phyloP scores from a whole-genome alignment of 2,797 vertebrate species.

The Todus mexicanus region DNA sequence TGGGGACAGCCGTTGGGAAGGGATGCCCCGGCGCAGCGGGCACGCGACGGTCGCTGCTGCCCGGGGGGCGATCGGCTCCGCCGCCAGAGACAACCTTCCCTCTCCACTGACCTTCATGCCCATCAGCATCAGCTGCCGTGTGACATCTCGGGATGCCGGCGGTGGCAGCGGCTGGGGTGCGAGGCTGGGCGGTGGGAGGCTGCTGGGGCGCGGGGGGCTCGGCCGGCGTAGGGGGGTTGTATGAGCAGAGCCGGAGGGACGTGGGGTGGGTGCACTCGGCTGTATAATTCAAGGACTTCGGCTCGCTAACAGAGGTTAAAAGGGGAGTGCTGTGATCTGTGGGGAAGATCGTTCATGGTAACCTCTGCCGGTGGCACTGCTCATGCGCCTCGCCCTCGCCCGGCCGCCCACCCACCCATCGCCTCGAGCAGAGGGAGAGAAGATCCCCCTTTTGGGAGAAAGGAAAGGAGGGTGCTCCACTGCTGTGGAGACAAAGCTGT shows the following conservation, averaged over 20 bases:
- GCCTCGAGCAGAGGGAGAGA: no score
- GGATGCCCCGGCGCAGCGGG: neutral
- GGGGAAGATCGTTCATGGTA: neutral
- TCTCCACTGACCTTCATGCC: conserved; percentile 34
- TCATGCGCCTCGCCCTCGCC: neutral
- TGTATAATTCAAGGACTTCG: neutral
- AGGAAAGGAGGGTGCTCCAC: neutral
- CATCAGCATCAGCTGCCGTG: conserved; percentile 19
- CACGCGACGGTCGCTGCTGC: neutral
- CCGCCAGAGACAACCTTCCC: neutral
- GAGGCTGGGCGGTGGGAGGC: neutral
- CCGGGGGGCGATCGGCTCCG: neutral
- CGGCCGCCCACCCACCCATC: neutral
- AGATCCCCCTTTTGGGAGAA: neutral
- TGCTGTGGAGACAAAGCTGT: neutral
- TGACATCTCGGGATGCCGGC: neutral
- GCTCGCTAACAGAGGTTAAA: conserved; percentile 9
- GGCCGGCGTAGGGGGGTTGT: accelerated
- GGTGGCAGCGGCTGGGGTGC: neutral
- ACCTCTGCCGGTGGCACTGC: neutral
- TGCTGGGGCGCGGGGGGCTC: neutral
- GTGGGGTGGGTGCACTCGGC: neutral
- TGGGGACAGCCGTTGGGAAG: neutral
- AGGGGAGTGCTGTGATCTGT: neutral
- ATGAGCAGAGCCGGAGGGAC: neutral